phyloP scores from a whole-genome alignment of 2,797 vertebrate species.

The Coluber constrictor region DNA sequence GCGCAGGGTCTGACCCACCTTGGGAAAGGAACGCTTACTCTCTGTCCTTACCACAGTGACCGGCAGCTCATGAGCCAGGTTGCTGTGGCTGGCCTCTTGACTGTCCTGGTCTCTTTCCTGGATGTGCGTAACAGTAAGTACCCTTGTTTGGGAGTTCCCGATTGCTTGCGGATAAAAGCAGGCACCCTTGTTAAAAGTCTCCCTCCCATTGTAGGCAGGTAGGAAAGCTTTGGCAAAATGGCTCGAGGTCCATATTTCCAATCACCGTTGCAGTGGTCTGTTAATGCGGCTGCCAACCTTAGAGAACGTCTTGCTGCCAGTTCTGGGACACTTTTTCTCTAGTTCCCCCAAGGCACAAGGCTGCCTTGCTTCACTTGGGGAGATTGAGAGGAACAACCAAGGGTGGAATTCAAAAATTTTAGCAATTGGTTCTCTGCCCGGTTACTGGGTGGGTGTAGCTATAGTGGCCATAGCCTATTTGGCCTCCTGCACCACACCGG shows the following conservation, averaged over 20 bases:
- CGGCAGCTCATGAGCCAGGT: conserved; percentile 98
- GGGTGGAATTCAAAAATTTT: too few relatives aligned
- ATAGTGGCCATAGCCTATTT: too few relatives aligned
- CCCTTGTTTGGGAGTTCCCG: not conserved
- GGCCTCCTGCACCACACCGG: too few relatives aligned
- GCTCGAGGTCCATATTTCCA: not conserved
- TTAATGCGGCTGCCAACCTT: not conserved
- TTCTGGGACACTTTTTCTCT: not conserved
- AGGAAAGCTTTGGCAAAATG: not conserved
- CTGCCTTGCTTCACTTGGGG: not conserved
- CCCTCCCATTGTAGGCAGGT: not conserved
- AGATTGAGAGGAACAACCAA: not conserved
- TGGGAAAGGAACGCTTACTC: conserved; percentile 95
- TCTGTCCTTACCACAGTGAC: conserved; percentile 97
- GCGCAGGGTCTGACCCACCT: conserved; percentile 93
- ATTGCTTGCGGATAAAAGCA: not conserved
- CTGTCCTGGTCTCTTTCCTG: conserved; percentile 93
- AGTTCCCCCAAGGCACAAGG: not conserved
- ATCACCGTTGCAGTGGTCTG: not conserved
- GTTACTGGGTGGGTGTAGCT: too few relatives aligned
- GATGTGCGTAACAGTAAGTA: conserved; percentile 97
- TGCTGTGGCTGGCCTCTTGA: conserved; percentile 92
- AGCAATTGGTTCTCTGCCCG: too few relatives aligned
- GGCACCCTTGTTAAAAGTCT: not conserved
- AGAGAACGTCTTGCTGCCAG: not conserved